phyloP scores from a whole-genome alignment of 1,140 invertebrate genomes.

The Palaemon carinicauda region DNA sequence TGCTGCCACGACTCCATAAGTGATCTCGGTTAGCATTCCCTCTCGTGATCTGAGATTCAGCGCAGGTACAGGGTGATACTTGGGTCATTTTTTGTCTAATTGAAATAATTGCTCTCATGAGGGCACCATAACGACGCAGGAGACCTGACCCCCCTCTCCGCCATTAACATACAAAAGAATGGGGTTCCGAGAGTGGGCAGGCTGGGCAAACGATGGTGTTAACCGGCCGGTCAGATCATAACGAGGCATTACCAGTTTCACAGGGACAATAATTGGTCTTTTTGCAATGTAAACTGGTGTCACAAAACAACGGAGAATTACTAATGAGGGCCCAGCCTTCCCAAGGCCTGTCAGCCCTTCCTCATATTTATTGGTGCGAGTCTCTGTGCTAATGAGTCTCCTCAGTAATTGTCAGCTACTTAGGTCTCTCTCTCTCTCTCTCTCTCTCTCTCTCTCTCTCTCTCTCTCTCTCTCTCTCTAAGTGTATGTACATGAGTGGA shows the following conservation, averaged over 20 bases:
- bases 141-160: background rate
- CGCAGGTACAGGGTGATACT: background rate
- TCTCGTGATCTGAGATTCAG: background rate
- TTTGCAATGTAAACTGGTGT: constrained; percentile 53
- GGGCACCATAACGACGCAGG: constrained; percentile 41
- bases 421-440: too few species aligned
- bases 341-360: background rate
- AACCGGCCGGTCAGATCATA: constrained; percentile 41
- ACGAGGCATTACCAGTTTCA: constrained; percentile 47
- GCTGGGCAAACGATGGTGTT: constrained; percentile 26
- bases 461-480: too few species aligned
- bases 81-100: constrained; percentile 37
- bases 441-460: too few species aligned
- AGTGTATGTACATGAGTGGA: too few species aligned
- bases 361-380: constrained; percentile 10
- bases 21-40: background rate
- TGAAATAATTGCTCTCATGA: constrained; percentile 44
- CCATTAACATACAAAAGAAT: constrained; percentile 46
- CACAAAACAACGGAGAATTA: constrained; percentile 22
- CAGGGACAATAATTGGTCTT: constrained; percentile 53
- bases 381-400: background rate
- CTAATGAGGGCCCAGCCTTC: constrained; percentile 15
- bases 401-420: too few species aligned
- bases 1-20: background rate
- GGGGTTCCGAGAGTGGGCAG: background rate